Evolutionary conservation across 2,888 invertebrate genomes (phyloP), one percentile per base, ranked within the genome.

Genomic region (Tinea trinotella): DNA sequence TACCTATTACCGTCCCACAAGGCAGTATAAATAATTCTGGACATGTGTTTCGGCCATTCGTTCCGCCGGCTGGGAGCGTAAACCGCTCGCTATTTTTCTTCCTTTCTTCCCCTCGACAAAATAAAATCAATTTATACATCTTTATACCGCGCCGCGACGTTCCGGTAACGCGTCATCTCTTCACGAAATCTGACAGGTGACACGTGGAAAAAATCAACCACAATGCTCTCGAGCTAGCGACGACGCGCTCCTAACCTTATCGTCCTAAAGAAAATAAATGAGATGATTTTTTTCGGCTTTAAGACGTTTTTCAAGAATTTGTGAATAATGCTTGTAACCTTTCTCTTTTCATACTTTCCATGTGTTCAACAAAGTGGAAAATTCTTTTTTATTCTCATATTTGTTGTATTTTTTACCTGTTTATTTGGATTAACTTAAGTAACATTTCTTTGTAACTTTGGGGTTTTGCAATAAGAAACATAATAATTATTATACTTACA

Each of bases 241-340:
- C 20, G 19, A 22, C 52, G 10, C 40, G 53, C 35, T 19, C 17
- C 35, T 18, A 12, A 34, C 36, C 73, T 77, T 79, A 79, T 79
- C 79, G 72, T 53, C 70, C 67, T 68, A 72, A 65, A 72, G 71
- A 68, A 61, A 79, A 81, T 79, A 77, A 80, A 79, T 74, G 73
- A 70, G 68, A 70, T 64, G 67, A 73, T 67, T 73, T 78, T 76
- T 54, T 77, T 15, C 24, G 24, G 24, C 24, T 50, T 50, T 24
- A 24, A 50, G 50, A 24, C 24, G 13, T 50, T 24, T 48, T 50
- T 24, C 1, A 20, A 24, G 50, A 50, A 50, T 50, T 50, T 24
- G 4, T 2, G 20, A 50, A 46, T 46, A 17, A 17, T 17, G 18
- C 46, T 18, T n/a, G 6, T 40, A 40, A 40, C 2, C 2, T n/a